phyloP scores from a whole-genome alignment of 2,888 invertebrate species.

The Chloroclysta siterata region DNA sequence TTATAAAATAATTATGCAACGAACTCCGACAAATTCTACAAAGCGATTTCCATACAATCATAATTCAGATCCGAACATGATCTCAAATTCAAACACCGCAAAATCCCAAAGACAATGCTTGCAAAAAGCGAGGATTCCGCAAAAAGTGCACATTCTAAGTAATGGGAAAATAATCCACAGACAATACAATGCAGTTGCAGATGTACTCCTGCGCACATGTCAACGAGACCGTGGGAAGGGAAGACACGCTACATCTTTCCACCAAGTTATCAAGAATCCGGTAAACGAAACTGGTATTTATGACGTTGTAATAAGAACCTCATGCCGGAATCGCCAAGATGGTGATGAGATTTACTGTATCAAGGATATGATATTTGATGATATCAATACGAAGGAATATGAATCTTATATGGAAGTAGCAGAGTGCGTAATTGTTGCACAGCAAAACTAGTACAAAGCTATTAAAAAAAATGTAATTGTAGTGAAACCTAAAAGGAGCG shows the following conservation, averaged over 20 bases:
- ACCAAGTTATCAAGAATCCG: constrained; percentile 13
- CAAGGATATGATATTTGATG: constrained; percentile 24
- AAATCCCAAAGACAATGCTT: constrained; percentile 31
- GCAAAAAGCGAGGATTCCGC: constrained; percentile 34
- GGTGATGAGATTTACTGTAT: constrained; percentile 23
- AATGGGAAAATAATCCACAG: constrained; percentile 34
- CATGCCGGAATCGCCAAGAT: constrained; percentile 12
- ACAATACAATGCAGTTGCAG: constrained; percentile 39
- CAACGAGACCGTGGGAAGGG: constrained; percentile 56
- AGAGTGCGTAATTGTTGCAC: constrained; percentile 9
- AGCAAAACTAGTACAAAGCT: not conserved
- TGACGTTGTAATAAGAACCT: constrained; percentile 4
- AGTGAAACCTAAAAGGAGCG: not conserved
- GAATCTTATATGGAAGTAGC: constrained; percentile 21
- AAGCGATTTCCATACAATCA: constrained; percentile 16
- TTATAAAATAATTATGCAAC: not conserved
- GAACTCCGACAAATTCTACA: not conserved
- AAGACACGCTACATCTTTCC: constrained; percentile 24
- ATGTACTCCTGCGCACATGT: constrained; percentile 49
- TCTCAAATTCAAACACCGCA: constrained; percentile 21
- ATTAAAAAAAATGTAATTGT: constrained; percentile 7
- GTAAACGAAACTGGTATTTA: constrained; percentile 18
- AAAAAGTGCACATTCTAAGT: constrained; percentile 38
- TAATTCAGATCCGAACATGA: constrained; percentile 13
- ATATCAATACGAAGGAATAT: constrained; percentile 24